phyloP scores from a whole-genome alignment of 2,888 invertebrate species.

The Penaeus monodon region DNA sequence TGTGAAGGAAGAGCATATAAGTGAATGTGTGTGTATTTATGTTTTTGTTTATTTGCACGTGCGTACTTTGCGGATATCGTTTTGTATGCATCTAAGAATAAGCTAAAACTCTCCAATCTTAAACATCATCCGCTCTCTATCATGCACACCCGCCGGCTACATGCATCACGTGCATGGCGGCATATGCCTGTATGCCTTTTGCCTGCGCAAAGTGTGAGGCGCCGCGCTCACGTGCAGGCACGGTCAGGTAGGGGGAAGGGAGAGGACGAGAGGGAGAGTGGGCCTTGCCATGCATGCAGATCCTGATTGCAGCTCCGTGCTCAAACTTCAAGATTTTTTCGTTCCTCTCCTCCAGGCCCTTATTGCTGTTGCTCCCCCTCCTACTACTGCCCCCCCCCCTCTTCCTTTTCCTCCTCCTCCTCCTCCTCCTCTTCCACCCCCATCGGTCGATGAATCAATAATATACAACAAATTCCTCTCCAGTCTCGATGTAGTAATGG shows the following conservation, averaged over 20 bases:
- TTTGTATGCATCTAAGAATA: too few species aligned
- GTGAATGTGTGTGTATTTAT: too few species aligned
- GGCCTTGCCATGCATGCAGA: too few species aligned
- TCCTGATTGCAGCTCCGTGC: too few species aligned
- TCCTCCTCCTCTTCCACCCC: neutral
- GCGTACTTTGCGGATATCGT: too few species aligned
- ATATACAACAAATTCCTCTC: slow-evolving; percentile 27
- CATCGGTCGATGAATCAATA: slow-evolving; percentile 4
- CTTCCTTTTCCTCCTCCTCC: neutral
- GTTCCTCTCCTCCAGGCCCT: neutral
- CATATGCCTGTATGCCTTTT: neutral
- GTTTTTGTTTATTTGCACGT: too few species aligned
- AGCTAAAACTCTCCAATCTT: too few species aligned
- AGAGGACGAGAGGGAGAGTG: neutral
- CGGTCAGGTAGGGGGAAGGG: neutral
- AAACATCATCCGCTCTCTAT: neutral
- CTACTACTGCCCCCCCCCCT: neutral
- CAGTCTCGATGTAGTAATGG: neutral
- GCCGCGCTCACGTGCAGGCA: neutral
- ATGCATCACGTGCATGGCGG: neutral
- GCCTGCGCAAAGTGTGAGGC: neutral
- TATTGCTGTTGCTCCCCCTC: neutral
- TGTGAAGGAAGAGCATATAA: too few species aligned
- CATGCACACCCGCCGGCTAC: slow-evolving; percentile 3
- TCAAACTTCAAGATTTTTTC: too few species aligned